These are phyloP conservation scores for Engraulis encrasicolus DNA, from an alignment of 2,113 vertebrate genomes.

Conservation along the genomic window DNA sequence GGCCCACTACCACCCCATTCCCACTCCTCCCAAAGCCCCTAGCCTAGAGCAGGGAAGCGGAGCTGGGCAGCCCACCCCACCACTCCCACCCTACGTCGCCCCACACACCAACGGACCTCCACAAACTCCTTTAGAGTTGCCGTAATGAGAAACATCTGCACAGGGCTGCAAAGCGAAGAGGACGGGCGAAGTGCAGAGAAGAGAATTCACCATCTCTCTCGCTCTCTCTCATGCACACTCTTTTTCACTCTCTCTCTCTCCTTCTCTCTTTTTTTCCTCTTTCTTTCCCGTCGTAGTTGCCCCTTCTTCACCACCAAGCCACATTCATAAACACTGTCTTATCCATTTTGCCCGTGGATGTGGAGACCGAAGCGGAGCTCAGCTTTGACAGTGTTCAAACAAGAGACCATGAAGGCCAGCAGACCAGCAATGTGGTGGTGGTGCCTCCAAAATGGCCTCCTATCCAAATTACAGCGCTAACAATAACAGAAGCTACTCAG, in stretches of 20 bases:
- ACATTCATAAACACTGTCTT: conserved; percentile 48
- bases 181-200: conserved; percentile 30
- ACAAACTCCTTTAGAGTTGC: conserved; percentile 76
- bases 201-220: conserved; percentile 35
- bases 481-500: neutral
- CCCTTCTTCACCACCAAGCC: neutral
- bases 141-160: conserved; percentile 83
- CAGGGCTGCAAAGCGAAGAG: conserved; percentile 55
- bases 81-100: too few species aligned
- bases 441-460: neutral
- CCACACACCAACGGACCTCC: conserved; percentile 76
- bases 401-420: conserved; percentile 52
- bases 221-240: too few species aligned
- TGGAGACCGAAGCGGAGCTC: neutral
- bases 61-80: conserved; percentile 70
- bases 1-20: conserved; percentile 56
- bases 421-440: neutral
- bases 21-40: conserved; percentile 43
- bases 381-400: conserved; percentile 18
- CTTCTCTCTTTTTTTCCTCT: conserved; percentile 26
- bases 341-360: conserved; percentile 55
- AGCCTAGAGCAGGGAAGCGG: conserved; percentile 58
- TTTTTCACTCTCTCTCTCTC: too few species aligned
- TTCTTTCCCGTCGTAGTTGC: conserved; percentile 14
- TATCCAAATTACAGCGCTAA: neutral